Evolutionary conservation across 2,888 invertebrate genomes (phyloP), one percentile per base, ranked within the genome.

Genomic region (Lasius fuliginosus): DNA sequence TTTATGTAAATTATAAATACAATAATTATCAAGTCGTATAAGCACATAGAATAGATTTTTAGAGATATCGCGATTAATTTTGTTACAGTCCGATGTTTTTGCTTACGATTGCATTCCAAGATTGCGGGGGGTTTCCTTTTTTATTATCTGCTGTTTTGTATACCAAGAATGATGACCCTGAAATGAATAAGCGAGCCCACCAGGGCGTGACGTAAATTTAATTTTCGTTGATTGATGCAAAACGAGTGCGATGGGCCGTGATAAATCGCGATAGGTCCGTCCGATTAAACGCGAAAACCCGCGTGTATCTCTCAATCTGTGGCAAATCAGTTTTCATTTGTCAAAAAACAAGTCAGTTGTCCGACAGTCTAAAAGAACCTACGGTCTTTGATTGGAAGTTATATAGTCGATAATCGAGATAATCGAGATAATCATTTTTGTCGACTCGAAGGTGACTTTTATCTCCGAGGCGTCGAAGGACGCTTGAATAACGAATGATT

Each of bases 181-280:
- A 77, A 46, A 77, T 40, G 53, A 67, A 42, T 40, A 40, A 62
- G 60, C 62, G 23, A 36, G 49, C n/a, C 12, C 53, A 42, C 68
- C 30, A 9, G 56, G 5, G 23, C 67, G 74, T 64, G 77, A 82
- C 82, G 85, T 56, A 85, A 85, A 89, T 89, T 68, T 85, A 89
- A 89, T 89, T 89, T 87, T 85, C 85, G 83, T 85, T 85, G 87
- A 89, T 89, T 84, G 89, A 84, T 76, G 85, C 73, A 85, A 85
- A 87, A 74, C 83, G 85, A 69, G 76, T 53, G 42, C 77, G 49
- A 58, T 68, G 68, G 76, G 64, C 76, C 68, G 85, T 84, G 83
- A 89, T 86, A 84, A 85, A 85, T 85, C 86, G 87, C 68, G 89
- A 75, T 69, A 73, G 33, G 42, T 23, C 36, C 18, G 33, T 69